Base-by-base conservation (phyloP, 2,888 invertebrate species). In the Drosophila mulleri region DNA sequence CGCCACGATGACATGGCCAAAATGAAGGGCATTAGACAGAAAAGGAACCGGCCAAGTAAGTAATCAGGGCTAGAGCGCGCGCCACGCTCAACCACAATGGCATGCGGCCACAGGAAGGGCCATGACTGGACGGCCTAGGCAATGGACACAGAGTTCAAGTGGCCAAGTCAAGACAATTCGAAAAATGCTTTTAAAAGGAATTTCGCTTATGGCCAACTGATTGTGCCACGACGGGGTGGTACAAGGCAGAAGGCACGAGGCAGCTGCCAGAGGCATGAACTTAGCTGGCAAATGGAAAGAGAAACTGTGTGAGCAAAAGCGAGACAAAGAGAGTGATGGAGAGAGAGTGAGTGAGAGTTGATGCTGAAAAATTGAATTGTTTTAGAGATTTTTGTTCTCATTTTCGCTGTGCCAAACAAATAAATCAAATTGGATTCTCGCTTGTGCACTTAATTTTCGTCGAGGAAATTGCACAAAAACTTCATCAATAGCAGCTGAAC, bases 341-440 rank as follows among this genome's bases (percentile, higher is more conserved):
- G 3, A 11, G 23, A 7, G 14, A 20, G 16, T 7, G 14, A 18
- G 14, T 11, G 16, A 29, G n/a, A 67, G 44, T 18, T n/a, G 29
- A 62, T 16, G 80, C 72, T 78, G 65, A 72, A 88, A 83, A 86
- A 89, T 89, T 89, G 88, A 89, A 89, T 86, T 86, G 90, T 86
- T 81, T 86, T 88, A 85, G 88, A 85, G 88, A 89, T 89, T 88
- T 81, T 70, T 67, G 50, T 62, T 78, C 81, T 76, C 68, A 68
- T 58, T 71, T 58, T 62, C 63, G 64, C 67, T 72, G 73, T 62
- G 67, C 69, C 65, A 73, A 78, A 78, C 87, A 75, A 81, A 86
- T 89, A 88, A 87, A 88, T 88, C 90, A 85, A 87, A 87, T 88
- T 87, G 88, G 80, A 81, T 86, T 86, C 89, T 89, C 77, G 54